These are phyloP conservation scores for Agapostemon virescens DNA, from an alignment of 2,888 invertebrate species.

Conservation along the genomic window DNA sequence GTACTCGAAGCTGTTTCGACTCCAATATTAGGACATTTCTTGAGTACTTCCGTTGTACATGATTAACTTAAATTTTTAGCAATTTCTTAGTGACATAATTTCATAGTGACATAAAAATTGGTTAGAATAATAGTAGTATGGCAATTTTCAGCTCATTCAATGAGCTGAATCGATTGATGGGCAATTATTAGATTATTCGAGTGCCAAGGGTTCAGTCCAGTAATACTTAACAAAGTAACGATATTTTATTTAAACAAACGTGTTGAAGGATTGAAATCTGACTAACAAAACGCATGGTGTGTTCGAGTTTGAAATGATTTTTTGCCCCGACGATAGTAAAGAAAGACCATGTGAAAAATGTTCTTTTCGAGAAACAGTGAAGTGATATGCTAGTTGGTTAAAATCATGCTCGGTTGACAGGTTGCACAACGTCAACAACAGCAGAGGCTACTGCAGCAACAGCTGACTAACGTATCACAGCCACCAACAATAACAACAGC, in stretches of 20 bases:
- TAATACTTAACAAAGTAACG: slow-evolving; percentile 51
- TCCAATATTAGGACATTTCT: too few relatives aligned
- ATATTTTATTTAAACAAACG: slow-evolving; percentile 38
- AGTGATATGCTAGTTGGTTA: background rate
- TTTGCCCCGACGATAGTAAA: slow-evolving; percentile 9
- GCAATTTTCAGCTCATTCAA: too few relatives aligned
- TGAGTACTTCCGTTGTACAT: too few relatives aligned
- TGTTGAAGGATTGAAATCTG: slow-evolving; percentile 52
- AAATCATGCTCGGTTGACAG: slow-evolving; percentile 74
- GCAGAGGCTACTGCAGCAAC: slow-evolving; percentile 83
- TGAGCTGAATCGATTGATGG: too few relatives aligned
- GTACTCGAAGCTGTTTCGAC: too few relatives aligned
- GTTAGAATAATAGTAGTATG: too few relatives aligned
- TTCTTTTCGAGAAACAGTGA: background rate
- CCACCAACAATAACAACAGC: slow-evolving; percentile 72
- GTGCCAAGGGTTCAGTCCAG: slow-evolving; percentile 4
- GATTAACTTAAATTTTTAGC: too few relatives aligned
- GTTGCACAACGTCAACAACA: slow-evolving; percentile 87
- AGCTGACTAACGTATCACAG: slow-evolving; percentile 74
- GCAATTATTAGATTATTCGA: too few relatives aligned
- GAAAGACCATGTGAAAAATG: background rate
- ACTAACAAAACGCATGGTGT: slow-evolving; percentile 71
- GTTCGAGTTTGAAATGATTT: slow-evolving; percentile 48
- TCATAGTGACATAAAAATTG: too few relatives aligned
- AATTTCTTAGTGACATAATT: too few relatives aligned